Evolutionary conservation across 1,140 invertebrate species (phyloP).

Genomic region (Drosophila virilis): DNA sequence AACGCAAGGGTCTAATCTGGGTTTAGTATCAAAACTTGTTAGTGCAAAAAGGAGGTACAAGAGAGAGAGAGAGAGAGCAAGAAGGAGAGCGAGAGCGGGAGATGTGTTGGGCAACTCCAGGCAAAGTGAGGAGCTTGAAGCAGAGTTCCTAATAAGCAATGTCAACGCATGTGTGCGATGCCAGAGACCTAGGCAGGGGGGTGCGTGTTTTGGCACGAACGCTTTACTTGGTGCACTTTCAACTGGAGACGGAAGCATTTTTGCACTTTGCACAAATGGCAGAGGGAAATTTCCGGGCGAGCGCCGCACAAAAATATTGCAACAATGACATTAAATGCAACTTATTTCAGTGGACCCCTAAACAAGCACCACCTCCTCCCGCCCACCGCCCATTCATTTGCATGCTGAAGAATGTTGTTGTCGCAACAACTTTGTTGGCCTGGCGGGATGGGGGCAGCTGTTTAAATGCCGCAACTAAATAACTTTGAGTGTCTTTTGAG

Average conservation of each 20-base stretch:
- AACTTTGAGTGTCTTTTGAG: constrained; percentile 80
- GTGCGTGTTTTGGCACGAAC: constrained; percentile 26
- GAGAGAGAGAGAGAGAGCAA: background rate
- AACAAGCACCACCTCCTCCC: background rate
- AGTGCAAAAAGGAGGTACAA: constrained; percentile 27
- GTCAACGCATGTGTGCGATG: constrained; percentile 71
- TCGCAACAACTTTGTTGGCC: constrained; percentile 61
- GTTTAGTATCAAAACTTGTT: constrained; percentile 82
- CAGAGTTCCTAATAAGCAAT: constrained; percentile 71
- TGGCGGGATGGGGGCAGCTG: constrained; percentile 19
- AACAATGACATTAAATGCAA: constrained; percentile 82
- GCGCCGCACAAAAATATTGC: constrained; percentile 66
- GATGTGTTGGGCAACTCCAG: background rate
- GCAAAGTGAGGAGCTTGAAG: constrained; percentile 33
- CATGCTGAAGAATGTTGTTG: constrained; percentile 46
- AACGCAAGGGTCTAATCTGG: constrained; percentile 81
- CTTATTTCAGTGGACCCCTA: constrained; percentile 60
- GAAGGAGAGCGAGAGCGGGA: background rate
- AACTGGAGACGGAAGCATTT: constrained; percentile 75
- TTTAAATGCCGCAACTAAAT: constrained; percentile 81
- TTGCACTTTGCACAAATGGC: constrained; percentile 79
- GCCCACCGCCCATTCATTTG: constrained; percentile 54
- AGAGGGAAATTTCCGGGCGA: constrained; percentile 51
- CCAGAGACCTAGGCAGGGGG: background rate
- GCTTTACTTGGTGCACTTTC: constrained; percentile 50